Conservation (phyloP, 2,888 invertebrate species). For the Orchesellides sinensis region DNA sequence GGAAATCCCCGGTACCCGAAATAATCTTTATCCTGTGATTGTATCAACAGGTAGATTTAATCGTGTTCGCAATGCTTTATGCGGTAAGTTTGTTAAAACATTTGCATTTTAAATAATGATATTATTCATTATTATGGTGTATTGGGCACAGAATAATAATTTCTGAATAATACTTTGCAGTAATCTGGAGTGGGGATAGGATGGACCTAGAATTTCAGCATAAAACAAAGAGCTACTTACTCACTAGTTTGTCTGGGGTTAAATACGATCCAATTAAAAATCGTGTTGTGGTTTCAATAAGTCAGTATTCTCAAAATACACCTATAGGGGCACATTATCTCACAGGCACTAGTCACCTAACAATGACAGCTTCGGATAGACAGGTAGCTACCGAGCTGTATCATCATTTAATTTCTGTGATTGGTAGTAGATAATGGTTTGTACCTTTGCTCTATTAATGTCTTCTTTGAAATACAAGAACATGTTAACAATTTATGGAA, state of each 20-base stretch:
- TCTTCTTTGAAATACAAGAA: no score
- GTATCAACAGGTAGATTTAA: conserved; percentile 74
- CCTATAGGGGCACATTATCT: conserved; percentile 70
- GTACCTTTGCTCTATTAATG: not conserved
- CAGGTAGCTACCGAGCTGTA: conserved; percentile 71
- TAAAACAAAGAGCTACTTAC: conserved; percentile 73
- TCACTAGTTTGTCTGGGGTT: conserved; percentile 68
- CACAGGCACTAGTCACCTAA: conserved; percentile 69
- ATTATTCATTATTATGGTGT: not conserved
- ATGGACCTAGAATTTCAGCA: conserved; percentile 74
- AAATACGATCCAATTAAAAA: conserved; percentile 73
- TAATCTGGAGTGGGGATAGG: conserved; percentile 72
- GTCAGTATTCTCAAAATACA: conserved; percentile 49
- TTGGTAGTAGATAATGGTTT: conserved; percentile 44
- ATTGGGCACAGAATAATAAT: no score
- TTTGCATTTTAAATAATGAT: no score
- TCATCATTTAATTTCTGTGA: conserved; percentile 72
- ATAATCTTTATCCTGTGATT: conserved; percentile 70
- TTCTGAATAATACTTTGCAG: conserved; percentile 45
- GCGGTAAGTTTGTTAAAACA: conserved; percentile 66
- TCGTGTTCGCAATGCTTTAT: conserved; percentile 70
- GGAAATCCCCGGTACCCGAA: conserved; percentile 64
- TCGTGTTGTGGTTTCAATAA: conserved; percentile 68
- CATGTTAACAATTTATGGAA: no score
- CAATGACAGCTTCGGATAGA: conserved; percentile 68